Base-by-base conservation (phyloP, 2,113 vertebrate species). In the Oreochromis spilurus region DNA sequence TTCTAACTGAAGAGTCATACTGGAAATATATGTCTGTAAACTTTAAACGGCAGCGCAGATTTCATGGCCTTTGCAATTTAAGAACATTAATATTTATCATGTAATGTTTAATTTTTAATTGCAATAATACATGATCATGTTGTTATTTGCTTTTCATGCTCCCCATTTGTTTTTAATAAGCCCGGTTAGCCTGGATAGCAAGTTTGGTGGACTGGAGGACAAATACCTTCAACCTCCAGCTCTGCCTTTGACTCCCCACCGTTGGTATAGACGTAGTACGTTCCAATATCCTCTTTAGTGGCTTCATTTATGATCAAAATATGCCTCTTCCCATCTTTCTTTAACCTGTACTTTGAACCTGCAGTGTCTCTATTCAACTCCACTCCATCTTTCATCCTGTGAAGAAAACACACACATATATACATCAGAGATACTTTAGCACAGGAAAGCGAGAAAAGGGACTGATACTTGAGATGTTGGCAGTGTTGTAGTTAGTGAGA, bases 321-420 rank as follows among this genome's bases (percentile, higher is more conserved):
- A 67, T 99, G 98, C 13, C 95, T 97, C 91, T 93, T 97, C 5
- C 97, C 98, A 0, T 98, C 98, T 84, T 98, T 99, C 94, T 98
- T 99, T 88, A 99, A 96, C 89, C 98, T 97, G 90, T 97, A 98
- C 91, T 97, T 98, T 4, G 97, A 97, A 67, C 93, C 94, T 8
- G 94, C 92, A 1, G 72, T 92, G 0, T 98, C 98, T n/a, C 96
- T 96, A 1, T 94, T 97, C 90, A 99, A 55, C 89, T 99, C 98
- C 34, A 97, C 97, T 0, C 97, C 98, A 2, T 98, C 97, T 87
- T 98, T 99, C 95, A 93, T 96, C 98, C 98, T 99, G 87, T 62
- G 60, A n/a, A 84, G 48, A 84, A 10, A 84, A 57, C 7, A 16
- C 38, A 1, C 34, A 65, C 4, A 36, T 0, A 67, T 2, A 70